Evolutionary conservation across 2,797 vertebrate species (phyloP).

Genomic region (Nyctalus aviator): DNA sequence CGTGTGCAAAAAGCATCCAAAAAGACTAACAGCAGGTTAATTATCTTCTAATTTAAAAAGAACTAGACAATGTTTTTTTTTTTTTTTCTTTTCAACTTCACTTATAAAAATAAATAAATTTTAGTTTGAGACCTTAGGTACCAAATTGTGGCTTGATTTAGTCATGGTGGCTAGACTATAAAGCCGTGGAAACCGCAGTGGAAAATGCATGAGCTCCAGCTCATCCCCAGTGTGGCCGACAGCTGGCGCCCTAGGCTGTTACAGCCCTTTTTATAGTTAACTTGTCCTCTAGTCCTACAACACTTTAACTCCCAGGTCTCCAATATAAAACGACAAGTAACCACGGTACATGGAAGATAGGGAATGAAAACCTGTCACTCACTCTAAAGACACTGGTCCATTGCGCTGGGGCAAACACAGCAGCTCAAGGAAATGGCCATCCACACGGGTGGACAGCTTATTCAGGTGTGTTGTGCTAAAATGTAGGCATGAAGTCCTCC

Average conservation of each 20-base stretch:
- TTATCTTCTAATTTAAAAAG: slow-evolving; percentile 75
- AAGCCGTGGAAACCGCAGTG: slow-evolving; percentile 84
- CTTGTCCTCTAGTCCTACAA: slow-evolving; percentile 68
- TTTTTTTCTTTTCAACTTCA: slow-evolving; percentile 74
- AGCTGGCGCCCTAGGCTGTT: not conserved
- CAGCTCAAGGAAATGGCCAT: slow-evolving; percentile 46
- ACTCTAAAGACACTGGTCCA: slow-evolving; percentile 65
- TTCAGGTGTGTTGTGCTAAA: slow-evolving; percentile 3
- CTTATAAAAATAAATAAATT: slow-evolving; percentile 79
- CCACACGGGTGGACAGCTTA: not conserved
- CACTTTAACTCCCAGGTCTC: slow-evolving; percentile 73
- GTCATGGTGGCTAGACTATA: slow-evolving; percentile 79
- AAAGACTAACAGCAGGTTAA: slow-evolving; percentile 66
- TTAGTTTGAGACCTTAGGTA: slow-evolving; percentile 83
- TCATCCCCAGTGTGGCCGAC: not conserved
- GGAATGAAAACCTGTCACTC: slow-evolving; percentile 68
- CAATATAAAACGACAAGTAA: slow-evolving; percentile 75
- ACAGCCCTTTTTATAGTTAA: not conserved
- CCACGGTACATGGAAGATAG: slow-evolving; percentile 83
- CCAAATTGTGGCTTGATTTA: slow-evolving; percentile 85
- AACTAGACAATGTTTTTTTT: slow-evolving; percentile 73
- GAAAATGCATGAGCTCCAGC: slow-evolving; percentile 62
- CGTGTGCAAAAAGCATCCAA: slow-evolving; percentile 84
- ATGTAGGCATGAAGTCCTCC: not conserved
- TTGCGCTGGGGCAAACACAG: slow-evolving; percentile 69